Conservation (phyloP, 1,140 invertebrate species). For the Saccostrea cuccullata region DNA sequence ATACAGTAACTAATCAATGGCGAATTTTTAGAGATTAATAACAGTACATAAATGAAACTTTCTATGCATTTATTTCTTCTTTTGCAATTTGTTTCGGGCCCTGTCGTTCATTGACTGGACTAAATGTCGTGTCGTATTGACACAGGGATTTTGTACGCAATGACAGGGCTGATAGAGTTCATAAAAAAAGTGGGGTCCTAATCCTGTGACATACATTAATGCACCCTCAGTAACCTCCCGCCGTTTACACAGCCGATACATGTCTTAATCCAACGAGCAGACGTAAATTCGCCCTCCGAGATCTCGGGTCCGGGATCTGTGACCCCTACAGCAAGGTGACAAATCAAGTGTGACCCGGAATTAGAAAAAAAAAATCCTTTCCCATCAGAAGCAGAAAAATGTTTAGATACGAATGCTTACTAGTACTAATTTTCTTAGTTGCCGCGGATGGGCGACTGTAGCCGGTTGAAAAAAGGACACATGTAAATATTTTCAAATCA, state of each 20-base stretch:
- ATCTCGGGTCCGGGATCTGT: neutral
- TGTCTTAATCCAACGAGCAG: conserved; percentile 1
- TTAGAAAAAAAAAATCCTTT: no score
- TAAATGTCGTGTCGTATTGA: conserved; percentile 6
- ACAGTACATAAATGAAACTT: no score
- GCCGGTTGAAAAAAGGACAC: no score
- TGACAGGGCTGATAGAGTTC: conserved; percentile 4
- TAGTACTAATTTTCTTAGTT: no score
- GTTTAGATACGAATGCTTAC: no score
- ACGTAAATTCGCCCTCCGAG: neutral
- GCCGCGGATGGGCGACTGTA: no score
- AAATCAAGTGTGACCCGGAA: neutral
- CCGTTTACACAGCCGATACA: neutral
- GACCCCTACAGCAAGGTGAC: neutral
- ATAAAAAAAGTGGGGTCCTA: neutral
- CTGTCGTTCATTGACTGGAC: neutral
- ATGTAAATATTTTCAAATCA: no score
- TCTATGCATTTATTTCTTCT: no score
- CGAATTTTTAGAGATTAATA: no score
- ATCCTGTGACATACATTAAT: conserved; percentile 22
- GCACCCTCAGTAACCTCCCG: conserved; percentile 15
- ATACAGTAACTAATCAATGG: no score
- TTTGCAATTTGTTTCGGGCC: neutral
- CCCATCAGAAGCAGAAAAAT: no score
- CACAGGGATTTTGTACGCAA: conserved; percentile 17